These are phyloP conservation scores for Marmota monax DNA, from an alignment of 2,113 vertebrate genomes.

Conservation along the genomic window DNA sequence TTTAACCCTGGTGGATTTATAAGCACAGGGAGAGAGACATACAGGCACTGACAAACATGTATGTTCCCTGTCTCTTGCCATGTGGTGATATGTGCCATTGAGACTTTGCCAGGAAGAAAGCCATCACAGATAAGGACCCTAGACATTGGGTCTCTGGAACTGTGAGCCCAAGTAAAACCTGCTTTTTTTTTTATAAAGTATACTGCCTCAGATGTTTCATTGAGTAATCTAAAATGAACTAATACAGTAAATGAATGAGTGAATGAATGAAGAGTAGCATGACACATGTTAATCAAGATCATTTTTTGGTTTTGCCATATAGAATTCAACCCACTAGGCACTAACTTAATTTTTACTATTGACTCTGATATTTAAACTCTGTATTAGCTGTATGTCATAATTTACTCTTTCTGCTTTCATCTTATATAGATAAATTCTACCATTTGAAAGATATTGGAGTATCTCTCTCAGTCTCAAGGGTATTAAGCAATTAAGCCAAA, in stretches of 20 bases:
- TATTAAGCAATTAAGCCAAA: not conserved
- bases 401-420: not conserved
- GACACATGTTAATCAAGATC: not conserved
- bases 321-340: not conserved
- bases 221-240: not conserved
- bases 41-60: not conserved
- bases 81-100: not conserved
- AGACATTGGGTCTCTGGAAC: not conserved
- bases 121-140: not conserved
- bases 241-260: not conserved
- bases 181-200: not conserved
- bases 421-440: slow-evolving; percentile 35
- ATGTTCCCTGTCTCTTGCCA: fast-evolving
- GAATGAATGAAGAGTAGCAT: not conserved
- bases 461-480: slow-evolving; percentile 25
- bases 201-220: not conserved
- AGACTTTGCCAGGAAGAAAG: not conserved
- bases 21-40: not conserved
- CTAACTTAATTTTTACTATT: not conserved
- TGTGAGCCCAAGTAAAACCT: not conserved
- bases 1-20: not conserved
- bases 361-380: not conserved
- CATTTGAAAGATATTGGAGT: not conserved
- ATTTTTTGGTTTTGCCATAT: not conserved
- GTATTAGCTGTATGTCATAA: not conserved